phyloP scores from a whole-genome alignment of 2,888 invertebrate genomes.

The Nudaria mundana region DNA sequence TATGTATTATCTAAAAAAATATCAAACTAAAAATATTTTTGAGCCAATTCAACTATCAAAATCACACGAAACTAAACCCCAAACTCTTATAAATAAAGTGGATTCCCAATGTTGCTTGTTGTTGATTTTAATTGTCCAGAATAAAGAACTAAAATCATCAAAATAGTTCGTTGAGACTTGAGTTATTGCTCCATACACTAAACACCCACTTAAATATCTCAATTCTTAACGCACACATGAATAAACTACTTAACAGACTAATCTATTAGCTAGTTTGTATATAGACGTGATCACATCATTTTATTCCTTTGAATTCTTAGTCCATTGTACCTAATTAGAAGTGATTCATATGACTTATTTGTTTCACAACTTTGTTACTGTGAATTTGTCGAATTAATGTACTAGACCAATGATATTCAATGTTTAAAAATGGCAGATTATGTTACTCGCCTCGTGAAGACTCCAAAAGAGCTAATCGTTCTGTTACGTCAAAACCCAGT shows the following conservation, averaged over 20 bases:
- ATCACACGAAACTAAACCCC: too few relatives aligned
- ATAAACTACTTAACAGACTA: conserved; percentile 10
- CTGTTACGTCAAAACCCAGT: too few relatives aligned
- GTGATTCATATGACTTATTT: conserved; percentile 51
- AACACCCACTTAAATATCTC: not conserved
- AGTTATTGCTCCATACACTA: conserved; percentile 1
- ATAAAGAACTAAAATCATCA: not conserved
- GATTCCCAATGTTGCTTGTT: too few relatives aligned
- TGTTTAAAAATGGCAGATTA: too few relatives aligned
- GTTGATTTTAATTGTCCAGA: not conserved
- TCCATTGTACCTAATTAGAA: conserved; percentile 56
- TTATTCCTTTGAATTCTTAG: conserved; percentile 43
- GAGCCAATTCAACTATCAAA: too few relatives aligned
- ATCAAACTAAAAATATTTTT: too few relatives aligned
- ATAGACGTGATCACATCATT: conserved; percentile 58
- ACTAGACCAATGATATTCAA: too few relatives aligned
- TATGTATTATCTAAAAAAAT: too few relatives aligned
- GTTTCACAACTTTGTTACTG: conserved; percentile 47
- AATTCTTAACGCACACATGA: not conserved
- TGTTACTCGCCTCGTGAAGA: too few relatives aligned
- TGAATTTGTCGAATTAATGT: conserved; percentile 67
- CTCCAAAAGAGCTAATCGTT: too few relatives aligned
- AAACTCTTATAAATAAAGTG: too few relatives aligned
- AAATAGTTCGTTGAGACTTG: not conserved
- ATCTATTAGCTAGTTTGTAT: conserved; percentile 42